phyloP scores from a whole-genome alignment of 1,140 invertebrate species.

The Drosophila albomicans region DNA sequence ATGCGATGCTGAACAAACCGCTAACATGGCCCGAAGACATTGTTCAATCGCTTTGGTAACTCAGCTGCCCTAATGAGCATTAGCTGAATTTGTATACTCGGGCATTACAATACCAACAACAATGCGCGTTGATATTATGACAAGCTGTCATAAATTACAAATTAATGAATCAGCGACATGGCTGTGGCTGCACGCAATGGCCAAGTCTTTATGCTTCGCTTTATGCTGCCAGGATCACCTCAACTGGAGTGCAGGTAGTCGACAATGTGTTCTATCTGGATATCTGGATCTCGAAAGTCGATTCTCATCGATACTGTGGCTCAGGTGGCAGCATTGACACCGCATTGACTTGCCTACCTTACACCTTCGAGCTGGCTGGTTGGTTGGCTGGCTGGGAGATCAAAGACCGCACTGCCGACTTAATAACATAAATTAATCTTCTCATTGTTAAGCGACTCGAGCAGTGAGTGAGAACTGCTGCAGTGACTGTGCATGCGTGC shows the following conservation, averaged over 20 bases:
- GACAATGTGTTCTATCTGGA: slow-evolving; percentile 24
- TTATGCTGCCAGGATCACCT: slow-evolving; percentile 10
- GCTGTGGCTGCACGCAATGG: slow-evolving; percentile 32
- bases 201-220: background rate
- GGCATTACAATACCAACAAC: slow-evolving; percentile 44
- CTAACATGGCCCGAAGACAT: slow-evolving; percentile 76
- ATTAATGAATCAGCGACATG: slow-evolving; percentile 63
- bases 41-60: slow-evolving; percentile 68
- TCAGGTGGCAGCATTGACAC: slow-evolving; percentile 78
- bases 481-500: slow-evolving; percentile 63
- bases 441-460: slow-evolving; percentile 68
- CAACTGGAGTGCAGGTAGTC: slow-evolving; percentile 34
- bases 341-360: slow-evolving; percentile 83
- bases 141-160: slow-evolving; percentile 84
- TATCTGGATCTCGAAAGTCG: slow-evolving; percentile 6
- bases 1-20: slow-evolving; percentile 55
- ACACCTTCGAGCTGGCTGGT: slow-evolving; percentile 62
- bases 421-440: slow-evolving; percentile 85
- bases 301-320: slow-evolving; percentile 59
- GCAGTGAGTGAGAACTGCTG: slow-evolving; percentile 18
- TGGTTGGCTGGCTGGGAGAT: slow-evolving; percentile 43
- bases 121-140: slow-evolving; percentile 73
- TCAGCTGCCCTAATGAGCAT: slow-evolving; percentile 71
- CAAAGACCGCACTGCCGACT: slow-evolving; percentile 76
- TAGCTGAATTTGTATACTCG: slow-evolving; percentile 38